Base-by-base conservation (phyloP, 2,113 vertebrate species). In the Hippopotamus amphibius region DNA sequence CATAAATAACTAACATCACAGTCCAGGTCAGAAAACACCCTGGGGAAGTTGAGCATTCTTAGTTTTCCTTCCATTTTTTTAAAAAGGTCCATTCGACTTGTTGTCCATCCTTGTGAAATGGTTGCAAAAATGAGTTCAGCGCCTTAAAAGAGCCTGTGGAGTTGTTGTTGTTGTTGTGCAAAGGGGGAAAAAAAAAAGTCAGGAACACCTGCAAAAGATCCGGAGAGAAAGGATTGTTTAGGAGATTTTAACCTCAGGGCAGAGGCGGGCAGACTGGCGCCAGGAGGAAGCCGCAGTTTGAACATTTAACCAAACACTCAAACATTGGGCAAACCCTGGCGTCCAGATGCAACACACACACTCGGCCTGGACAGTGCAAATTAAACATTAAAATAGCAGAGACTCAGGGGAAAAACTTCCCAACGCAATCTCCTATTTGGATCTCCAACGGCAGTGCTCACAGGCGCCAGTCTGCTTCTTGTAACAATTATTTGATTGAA, bases 151-250 rank as follows among this genome's bases (percentile, higher is more conserved):
- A 98, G 98, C 95, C 97, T 97, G 98, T 97, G 97, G 98, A 98
- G 93, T 81, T 97, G 96, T 96, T 98, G 98, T 81, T 92, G 68
- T 89, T 97, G 79, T 97, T 99, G 98, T 99, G 98, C 97, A 98
- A 98, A 98, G 83, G 33, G 84, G 19, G 87, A 96, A 97, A 85
- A 95, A 97, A 95, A 97, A 97, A 96, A 98, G 98, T 99, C 99
- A 98, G 98, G 99, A 99, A 99, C 99, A 99, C 99, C 99, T 99
- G 99, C 99, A 99, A 99, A 99, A 99, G 99, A 99, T 99, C 99
- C 99, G 99, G 98, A 99, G 98, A 97, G 98, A 99, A 98, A 99
- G 98, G 99, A 99, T 97, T 98, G 99, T 99, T 99, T 99, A 99
- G 98, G 99, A 99, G 99, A 99, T 98, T 98, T 99, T 99, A 99